These are phyloP conservation scores for Acrossocheilus wenchowensis DNA, from an alignment of 2,797 vertebrate genomes.

Conservation along the genomic window DNA sequence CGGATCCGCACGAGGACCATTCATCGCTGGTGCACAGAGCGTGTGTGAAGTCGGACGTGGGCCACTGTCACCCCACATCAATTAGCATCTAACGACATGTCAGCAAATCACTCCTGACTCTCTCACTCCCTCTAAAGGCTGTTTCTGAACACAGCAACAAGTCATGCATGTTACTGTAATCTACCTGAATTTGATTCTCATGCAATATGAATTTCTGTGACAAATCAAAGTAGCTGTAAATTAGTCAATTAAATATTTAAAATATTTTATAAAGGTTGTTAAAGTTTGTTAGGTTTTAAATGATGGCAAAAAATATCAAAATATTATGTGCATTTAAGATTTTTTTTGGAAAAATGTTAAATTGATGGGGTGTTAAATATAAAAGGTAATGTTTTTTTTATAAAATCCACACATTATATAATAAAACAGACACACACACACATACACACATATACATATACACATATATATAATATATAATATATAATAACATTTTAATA, in stretches of 20 bases:
- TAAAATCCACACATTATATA: not conserved
- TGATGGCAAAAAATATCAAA: not conserved
- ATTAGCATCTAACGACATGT: constrained; percentile 59
- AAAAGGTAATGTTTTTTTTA: not conserved
- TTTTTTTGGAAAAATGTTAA: not conserved
- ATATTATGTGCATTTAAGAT: not conserved
- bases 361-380: not conserved
- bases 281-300: not conserved
- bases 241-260: not conserved
- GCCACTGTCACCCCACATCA: constrained; percentile 73
- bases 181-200: not conserved
- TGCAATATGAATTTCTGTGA: not conserved
- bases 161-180: not conserved
- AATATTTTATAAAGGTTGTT: not conserved
- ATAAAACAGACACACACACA: too few species aligned
- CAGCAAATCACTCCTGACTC: constrained; percentile 58
- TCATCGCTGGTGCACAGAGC: constrained; percentile 62
- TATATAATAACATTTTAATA: not conserved
- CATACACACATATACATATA: not conserved
- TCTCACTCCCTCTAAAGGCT: constrained; percentile 76
- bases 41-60: constrained; percentile 52
- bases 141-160: constrained; percentile 53
- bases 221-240: not conserved
- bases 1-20: constrained; percentile 59
- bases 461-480: too few species aligned